These are phyloP conservation scores for Andrena flavipes DNA, from an alignment of 2,888 invertebrate species.

Conservation along the genomic window DNA sequence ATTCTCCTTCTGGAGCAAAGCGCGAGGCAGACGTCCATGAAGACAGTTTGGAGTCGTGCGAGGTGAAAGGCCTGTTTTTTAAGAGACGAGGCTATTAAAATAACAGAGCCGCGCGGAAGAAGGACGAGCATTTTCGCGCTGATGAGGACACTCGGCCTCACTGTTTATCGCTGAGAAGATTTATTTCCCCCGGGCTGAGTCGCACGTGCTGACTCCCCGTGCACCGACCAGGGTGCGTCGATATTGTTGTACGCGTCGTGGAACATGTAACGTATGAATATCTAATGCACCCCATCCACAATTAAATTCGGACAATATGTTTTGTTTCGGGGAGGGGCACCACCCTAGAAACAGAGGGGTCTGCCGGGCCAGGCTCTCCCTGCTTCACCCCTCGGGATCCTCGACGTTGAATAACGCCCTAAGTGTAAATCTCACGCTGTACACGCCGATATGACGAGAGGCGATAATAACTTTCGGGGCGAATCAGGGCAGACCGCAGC, in stretches of 20 bases:
- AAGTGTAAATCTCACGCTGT: conserved; percentile 80
- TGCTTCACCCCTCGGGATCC: conserved; percentile 61
- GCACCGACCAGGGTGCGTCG: conserved; percentile 47
- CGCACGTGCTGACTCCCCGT: conserved; percentile 67
- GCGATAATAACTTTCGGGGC: conserved; percentile 67
- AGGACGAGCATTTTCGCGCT: not conserved
- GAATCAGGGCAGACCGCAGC: conserved; percentile 57
- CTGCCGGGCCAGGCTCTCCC: conserved; percentile 22
- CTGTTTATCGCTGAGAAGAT: conserved; percentile 68
- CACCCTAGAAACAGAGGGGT: conserved; percentile 72
- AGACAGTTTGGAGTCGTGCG: not conserved
- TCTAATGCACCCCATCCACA: conserved; percentile 83
- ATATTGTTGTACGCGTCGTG: conserved; percentile 80
- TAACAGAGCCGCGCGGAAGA: not conserved
- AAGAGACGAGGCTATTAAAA: not conserved
- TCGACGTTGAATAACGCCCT: conserved; percentile 73
- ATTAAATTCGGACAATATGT: conserved; percentile 85
- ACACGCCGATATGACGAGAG: conserved; percentile 56
- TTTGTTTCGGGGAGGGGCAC: conserved; percentile 80
- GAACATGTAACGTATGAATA: conserved; percentile 84
- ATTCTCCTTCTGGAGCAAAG: not conserved
- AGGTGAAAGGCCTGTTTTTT: too few relatives aligned
- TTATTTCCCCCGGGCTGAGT: conserved; percentile 61
- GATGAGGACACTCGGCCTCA: conserved; percentile 10
- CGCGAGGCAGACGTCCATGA: not conserved